Base-by-base conservation (phyloP, 2,888 invertebrate genomes). In the Endomychus coccineus region DNA sequence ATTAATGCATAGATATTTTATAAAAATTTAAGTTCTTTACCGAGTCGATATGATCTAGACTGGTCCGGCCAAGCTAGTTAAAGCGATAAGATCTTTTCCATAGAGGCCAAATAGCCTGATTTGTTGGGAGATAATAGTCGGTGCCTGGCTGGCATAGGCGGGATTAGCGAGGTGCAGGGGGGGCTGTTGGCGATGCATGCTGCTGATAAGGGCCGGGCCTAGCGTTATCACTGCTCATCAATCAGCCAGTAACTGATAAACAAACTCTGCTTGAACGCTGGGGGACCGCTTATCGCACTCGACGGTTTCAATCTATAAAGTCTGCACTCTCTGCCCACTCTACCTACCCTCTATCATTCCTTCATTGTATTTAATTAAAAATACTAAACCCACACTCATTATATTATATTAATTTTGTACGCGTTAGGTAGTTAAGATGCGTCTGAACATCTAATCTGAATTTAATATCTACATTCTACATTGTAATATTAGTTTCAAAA, bases 61-160 rank as follows among this genome's bases (percentile, higher is more conserved):
- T 66, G 70, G 70, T 54, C 58, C 56, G 60, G 59, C 58, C 62
- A 58, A 71, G 71, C 71, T 71, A 71, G 71, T 71, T 71, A 71
- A 66, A 46, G 58, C 62, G 71, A 71, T 71, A 71, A 63, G 60
- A 71, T 71, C 71, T 55, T 53, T 51, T 69, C 64, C 59, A 66
- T 67, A 67, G 62, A 62, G 59, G 61, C 61, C 62, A 59, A 61
- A 61, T 62, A 62, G 61, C 60, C 58, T 62, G 70, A 70, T 70
- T 69, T 52, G 50, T 46, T 45, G 47, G 42, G 42, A 43, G 58
- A 58, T 59, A 61, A 59, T 51, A 42, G 39, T 31, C 49, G 51
- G 46, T 51, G 54, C 43, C 40, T 46, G 43, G 52, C 48, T 42
- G 49, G 47, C 45, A 54, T 43, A 34, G 40, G 36, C 42, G 47